A percentile compares a stretch with the other conserved stretches of the same genome.
Conservation (phyloP, 1,140 invertebrate species). For the Leptinotarsa lineolata region DNA sequence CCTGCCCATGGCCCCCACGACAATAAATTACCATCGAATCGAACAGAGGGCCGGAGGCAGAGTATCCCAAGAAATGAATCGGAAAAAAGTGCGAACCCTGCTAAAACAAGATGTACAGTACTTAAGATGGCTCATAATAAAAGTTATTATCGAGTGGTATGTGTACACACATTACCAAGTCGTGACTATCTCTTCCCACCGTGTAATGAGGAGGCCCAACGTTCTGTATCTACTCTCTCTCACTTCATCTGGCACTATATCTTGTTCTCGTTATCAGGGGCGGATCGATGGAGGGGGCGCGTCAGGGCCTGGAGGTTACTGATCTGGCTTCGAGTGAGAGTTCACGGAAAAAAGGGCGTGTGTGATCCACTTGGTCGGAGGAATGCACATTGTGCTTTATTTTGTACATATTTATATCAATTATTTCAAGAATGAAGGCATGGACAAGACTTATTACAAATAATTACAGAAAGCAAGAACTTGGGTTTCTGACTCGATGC, state of each 20-base stretch:
- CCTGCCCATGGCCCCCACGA: background rate
- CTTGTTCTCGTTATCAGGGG: conserved; percentile 27
- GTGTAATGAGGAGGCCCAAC: conserved; percentile 55
- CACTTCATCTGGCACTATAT: conserved; percentile 28
- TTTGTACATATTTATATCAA: background rate
- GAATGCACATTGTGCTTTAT: background rate
- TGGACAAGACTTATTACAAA: no score
- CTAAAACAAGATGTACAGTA: conserved; percentile 54
- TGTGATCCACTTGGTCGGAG: background rate
- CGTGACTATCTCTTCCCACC: conserved; percentile 56
- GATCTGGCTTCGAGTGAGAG: background rate
- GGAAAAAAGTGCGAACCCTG: conserved; percentile 49
- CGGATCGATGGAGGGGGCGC: conserved; percentile 9
- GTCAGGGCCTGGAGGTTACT: conserved; percentile 7
- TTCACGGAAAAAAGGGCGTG: background rate
- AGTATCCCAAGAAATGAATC: conserved; percentile 12
- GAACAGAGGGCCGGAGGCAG: background rate
- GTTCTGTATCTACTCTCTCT: conserved; percentile 42
- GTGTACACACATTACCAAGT: conserved; percentile 56
- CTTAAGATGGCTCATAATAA: conserved; percentile 54
- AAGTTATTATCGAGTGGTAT: conserved; percentile 56
- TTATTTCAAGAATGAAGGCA: no score
- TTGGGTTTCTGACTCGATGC: no score
- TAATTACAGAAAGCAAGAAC: no score
- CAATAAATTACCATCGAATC: conserved; percentile 20